A percentile compares a stretch with the other conserved stretches of the same genome.
Conservation (phyloP, 2,113 vertebrate genomes). For the Erythrocercus mccallii region DNA sequence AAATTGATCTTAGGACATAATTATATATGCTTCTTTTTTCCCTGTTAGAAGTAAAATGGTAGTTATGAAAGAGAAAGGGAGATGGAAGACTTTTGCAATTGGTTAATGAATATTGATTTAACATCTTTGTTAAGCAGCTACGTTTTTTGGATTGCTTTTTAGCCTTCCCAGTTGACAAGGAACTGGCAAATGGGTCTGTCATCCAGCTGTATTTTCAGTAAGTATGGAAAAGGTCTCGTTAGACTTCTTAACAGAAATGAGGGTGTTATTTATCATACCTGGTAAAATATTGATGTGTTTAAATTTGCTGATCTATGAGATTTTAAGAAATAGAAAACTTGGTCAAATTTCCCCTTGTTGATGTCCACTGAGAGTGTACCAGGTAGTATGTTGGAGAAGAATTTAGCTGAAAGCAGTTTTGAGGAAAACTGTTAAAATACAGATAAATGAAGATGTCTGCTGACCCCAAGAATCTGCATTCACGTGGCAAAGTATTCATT, state of each 20-base stretch:
- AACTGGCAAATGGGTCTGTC: neutral
- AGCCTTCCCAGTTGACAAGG: neutral
- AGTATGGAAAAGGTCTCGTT: neutral
- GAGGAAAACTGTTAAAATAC: neutral
- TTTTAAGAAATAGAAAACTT: neutral
- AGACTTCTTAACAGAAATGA: neutral
- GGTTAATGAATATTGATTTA: neutral
- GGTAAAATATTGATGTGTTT: neutral
- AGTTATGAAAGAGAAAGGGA: neutral
- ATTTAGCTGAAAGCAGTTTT: neutral
- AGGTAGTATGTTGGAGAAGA: neutral
- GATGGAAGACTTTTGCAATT: neutral
- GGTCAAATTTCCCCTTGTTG: neutral
- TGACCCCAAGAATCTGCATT: neutral
- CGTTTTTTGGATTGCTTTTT: neutral
- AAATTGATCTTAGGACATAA: neutral
- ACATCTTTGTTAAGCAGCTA: neutral
- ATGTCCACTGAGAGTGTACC: neutral
- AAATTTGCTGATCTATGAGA: neutral
- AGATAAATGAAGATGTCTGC: neutral
- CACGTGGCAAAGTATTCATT: neutral
- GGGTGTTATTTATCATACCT: neutral
- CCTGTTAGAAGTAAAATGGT: neutral
- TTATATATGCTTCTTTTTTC: neutral
- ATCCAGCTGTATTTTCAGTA: neutral